A percentile compares a stretch with the other conserved stretches of the same genome.
These are phyloP conservation scores for Zaprionus bogoriensis DNA, from an alignment of 2,888 invertebrate genomes.

Conservation along the genomic window DNA sequence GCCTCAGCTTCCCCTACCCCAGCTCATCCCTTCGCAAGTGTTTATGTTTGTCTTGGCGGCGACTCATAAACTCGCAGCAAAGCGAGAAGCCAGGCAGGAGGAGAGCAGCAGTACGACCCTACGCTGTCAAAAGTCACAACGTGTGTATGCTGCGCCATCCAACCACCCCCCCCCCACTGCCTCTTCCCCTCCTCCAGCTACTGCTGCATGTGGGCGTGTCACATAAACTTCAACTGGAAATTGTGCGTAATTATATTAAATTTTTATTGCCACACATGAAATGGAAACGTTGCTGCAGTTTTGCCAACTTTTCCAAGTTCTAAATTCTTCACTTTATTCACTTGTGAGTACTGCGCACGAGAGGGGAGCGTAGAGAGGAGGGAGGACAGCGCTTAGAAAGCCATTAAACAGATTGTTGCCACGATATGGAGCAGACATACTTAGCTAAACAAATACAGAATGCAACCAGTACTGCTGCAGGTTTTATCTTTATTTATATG, in stretches of 20 bases:
- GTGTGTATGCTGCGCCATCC: too few relatives aligned
- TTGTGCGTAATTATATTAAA: slow-evolving; percentile 78
- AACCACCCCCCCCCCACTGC: too few relatives aligned
- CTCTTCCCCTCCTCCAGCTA: slow-evolving; percentile 5
- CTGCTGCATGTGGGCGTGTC: slow-evolving; percentile 35
- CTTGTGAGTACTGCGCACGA: slow-evolving; percentile 17
- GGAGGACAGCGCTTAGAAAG: slow-evolving; percentile 23
- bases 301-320: slow-evolving; percentile 14
- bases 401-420: slow-evolving; percentile 15
- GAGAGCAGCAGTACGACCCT: too few relatives aligned
- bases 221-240: slow-evolving; percentile 71
- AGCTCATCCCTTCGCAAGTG: slow-evolving; percentile 47
- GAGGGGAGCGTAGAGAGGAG: slow-evolving; percentile 18
- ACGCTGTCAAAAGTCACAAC: slow-evolving; percentile 56
- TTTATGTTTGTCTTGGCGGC: slow-evolving; percentile 75
- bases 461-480: too few relatives aligned
- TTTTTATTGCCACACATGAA: slow-evolving; percentile 71
- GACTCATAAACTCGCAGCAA: slow-evolving; percentile 63
- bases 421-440: background rate
- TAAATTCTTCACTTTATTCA: slow-evolving; percentile 33
- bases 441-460: background rate
- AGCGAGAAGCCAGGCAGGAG: slow-evolving; percentile 45
- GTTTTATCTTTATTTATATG: too few relatives aligned
- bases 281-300: slow-evolving; percentile 63
- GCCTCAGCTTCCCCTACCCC: background rate